These are phyloP conservation scores for Steinernema khuongi DNA, from an alignment of 1,140 invertebrate genomes.

Conservation along the genomic window DNA sequence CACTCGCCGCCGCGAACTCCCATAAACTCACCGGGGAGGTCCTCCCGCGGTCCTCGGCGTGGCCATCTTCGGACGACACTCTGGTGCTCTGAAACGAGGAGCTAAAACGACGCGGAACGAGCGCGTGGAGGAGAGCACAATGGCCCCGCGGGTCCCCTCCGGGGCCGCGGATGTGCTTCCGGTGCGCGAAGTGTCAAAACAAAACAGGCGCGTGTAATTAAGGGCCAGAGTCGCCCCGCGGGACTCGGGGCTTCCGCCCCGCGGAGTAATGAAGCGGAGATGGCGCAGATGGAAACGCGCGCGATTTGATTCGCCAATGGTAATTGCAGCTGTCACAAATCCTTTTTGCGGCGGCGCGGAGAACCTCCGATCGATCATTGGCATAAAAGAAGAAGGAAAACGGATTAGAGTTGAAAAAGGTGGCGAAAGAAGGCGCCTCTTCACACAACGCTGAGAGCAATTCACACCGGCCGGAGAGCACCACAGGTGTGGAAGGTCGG, in stretches of 20 bases:
- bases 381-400: constrained; percentile 10
- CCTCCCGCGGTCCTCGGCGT: neutral
- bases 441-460: no score
- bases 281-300: neutral
- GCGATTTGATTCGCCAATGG: neutral
- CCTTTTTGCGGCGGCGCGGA: neutral
- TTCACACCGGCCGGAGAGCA: no score
- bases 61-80: neutral
- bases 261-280: constrained; percentile 1
- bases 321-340: constrained; percentile 17
- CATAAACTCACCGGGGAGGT: neutral
- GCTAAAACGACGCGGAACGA: neutral
- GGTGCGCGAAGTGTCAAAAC: neutral
- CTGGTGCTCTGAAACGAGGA: neutral
- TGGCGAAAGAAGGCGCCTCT: neutral
- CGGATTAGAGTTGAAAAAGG: neutral
- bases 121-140: no score
- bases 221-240: neutral
- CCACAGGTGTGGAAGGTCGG: no score
- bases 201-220: constrained; percentile 5
- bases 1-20: neutral
- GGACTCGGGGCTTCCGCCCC: neutral
- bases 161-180: neutral
- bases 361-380: neutral
- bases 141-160: neutral